Conservation (phyloP, 2,888 invertebrate species). For the Spodoptera littoralis region DNA sequence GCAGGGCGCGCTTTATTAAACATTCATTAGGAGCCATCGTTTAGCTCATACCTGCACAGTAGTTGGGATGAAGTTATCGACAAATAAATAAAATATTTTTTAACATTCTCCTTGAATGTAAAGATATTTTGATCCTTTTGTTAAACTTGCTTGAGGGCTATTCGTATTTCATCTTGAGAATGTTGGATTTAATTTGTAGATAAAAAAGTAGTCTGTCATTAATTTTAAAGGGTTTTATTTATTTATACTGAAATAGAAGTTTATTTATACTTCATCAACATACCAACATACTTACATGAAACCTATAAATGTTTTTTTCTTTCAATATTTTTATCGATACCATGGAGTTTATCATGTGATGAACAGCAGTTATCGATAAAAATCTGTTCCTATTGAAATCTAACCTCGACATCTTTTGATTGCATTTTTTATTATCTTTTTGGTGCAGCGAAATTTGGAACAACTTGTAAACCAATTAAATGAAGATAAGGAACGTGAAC, state of each 20-base stretch:
- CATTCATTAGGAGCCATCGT: slow-evolving; percentile 78
- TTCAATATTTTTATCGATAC: no score
- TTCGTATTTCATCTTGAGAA: slow-evolving; percentile 6
- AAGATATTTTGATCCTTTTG: slow-evolving; percentile 46
- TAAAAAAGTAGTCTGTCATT: slow-evolving; percentile 10
- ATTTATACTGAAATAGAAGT: neutral
- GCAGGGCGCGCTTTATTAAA: slow-evolving; percentile 77
- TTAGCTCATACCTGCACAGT: slow-evolving; percentile 62
- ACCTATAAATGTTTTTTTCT: no score
- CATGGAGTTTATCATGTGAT: no score
- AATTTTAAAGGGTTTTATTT: slow-evolving; percentile 7
- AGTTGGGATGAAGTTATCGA: slow-evolving; percentile 51
- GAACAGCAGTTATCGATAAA: no score
- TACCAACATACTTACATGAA: no score
- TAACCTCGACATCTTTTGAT: no score
- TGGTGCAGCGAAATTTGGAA: no score
- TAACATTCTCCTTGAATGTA: slow-evolving; percentile 28
- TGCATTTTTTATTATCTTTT: no score
- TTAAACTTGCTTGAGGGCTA: slow-evolving; percentile 22
- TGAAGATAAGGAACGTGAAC: neutral
- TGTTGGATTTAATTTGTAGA: slow-evolving; percentile 23
- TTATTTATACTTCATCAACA: no score
- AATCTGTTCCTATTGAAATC: no score
- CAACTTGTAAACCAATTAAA: no score
- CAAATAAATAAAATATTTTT: slow-evolving; percentile 38